Evolutionary conservation across 2,113 vertebrate genomes (phyloP).

Genomic region (Vidua macroura): DNA sequence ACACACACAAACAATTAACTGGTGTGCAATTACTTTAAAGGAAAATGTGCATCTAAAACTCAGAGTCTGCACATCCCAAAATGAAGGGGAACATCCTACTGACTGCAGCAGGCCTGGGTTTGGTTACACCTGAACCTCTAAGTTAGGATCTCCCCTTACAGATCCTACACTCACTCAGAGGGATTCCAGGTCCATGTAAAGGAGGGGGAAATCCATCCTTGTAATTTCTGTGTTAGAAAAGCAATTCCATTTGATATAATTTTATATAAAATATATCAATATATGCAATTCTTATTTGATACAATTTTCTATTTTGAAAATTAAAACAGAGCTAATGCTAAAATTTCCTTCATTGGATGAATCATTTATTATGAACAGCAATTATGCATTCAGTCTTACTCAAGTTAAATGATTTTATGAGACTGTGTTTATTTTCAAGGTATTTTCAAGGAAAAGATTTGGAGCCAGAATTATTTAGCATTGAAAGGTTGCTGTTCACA

Average conservation of each 20-base stretch:
- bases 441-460: neutral
- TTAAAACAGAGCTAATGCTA: neutral
- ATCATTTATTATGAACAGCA: neutral
- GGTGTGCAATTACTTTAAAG: neutral
- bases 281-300: neutral
- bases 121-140: neutral
- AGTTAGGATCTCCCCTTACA: neutral
- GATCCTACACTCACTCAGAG: accelerated
- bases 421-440: neutral
- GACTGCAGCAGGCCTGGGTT: neutral
- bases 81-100: neutral
- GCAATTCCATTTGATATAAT: neutral
- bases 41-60: neutral
- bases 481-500: neutral
- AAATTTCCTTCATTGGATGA: neutral
- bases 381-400: neutral
- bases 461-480: neutral
- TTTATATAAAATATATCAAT: too few relatives aligned
- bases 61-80: neutral
- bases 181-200: neutral
- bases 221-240: neutral
- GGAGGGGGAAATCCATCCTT: neutral
- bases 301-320: neutral
- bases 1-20: conserved; percentile 19
- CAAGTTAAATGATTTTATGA: neutral